phyloP scores from a whole-genome alignment of 2,113 vertebrate genomes.

The Crotalus tigris region DNA sequence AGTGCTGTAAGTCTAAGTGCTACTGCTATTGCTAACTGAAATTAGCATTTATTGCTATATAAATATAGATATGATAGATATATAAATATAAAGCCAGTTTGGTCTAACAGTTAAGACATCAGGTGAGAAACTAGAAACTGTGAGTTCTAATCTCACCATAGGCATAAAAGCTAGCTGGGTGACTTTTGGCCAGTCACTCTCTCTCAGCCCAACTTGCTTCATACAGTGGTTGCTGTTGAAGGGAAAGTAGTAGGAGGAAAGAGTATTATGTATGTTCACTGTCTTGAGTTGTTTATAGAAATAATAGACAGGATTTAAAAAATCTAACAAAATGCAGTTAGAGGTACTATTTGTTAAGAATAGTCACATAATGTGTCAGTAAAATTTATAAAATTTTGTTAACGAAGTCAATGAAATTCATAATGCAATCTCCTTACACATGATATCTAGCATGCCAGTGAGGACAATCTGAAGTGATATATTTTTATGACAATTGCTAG shows the following conservation, averaged over 20 bases:
- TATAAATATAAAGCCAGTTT: not conserved
- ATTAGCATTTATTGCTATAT: constrained; percentile 47
- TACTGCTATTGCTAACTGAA: constrained; percentile 24
- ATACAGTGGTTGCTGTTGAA: not conserved
- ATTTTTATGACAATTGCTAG: constrained; percentile 5
- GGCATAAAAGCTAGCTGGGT: not conserved
- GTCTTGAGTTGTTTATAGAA: not conserved
- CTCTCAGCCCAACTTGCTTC: not conserved
- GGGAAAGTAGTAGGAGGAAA: not conserved
- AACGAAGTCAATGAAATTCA: not conserved
- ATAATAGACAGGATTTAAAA: not conserved
- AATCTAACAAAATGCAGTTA: constrained; percentile 49
- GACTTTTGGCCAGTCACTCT: not conserved
- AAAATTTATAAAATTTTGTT: constrained; percentile 5
- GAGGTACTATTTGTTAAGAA: constrained; percentile 34
- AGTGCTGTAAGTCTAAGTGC: not conserved
- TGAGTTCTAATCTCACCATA: not conserved
- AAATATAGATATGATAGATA: not conserved
- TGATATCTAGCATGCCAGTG: rapidly evolving
- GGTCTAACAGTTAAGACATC: not conserved
- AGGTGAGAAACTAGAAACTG: not conserved
- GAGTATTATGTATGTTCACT: not conserved
- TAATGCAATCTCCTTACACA: not conserved
- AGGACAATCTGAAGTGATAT: not conserved
- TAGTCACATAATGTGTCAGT: constrained; percentile 16